A percentile compares a stretch with the other conserved stretches of the same genome.
phyloP scores from a whole-genome alignment of 2,113 vertebrate species.

The Cromileptes altivelis region DNA sequence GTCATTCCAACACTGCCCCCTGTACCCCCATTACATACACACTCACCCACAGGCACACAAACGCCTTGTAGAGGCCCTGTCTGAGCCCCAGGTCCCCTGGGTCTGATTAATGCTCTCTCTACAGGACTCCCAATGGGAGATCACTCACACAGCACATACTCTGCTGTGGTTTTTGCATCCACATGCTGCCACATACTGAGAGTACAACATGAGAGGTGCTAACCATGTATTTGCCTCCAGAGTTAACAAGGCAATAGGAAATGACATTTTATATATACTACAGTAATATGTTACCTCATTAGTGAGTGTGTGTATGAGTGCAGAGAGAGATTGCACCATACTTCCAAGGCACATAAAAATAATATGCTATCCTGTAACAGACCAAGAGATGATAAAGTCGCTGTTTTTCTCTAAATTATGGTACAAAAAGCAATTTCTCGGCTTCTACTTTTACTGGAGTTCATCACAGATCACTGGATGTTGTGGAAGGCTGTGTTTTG shows the following conservation, averaged over 20 bases:
- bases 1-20: constrained; percentile 30
- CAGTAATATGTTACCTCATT: constrained; percentile 36
- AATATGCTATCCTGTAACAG: constrained; percentile 20
- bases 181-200: constrained; percentile 43
- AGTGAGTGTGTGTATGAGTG: constrained; percentile 4
- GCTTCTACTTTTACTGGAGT: constrained; percentile 5
- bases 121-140: constrained; percentile 65
- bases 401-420: not conserved
- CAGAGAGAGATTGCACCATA: constrained; percentile 19
- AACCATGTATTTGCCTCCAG: constrained; percentile 42
- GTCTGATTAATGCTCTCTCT: constrained; percentile 78
- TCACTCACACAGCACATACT: constrained; percentile 53
- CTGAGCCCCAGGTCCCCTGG: constrained; percentile 48
- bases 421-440: constrained; percentile 39
- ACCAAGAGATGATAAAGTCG: constrained; percentile 19
- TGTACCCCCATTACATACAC: not conserved
- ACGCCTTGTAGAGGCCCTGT: constrained; percentile 36
- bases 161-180: constrained; percentile 23
- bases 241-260: constrained; percentile 35
- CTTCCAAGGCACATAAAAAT: constrained; percentile 41
- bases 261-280: constrained; percentile 30
- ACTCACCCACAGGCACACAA: constrained; percentile 6
- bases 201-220: constrained; percentile 45
- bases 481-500: constrained; percentile 1
- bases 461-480: constrained; percentile 32